phyloP scores from a whole-genome alignment of 2,113 vertebrate species.

The Struthio camelus region DNA sequence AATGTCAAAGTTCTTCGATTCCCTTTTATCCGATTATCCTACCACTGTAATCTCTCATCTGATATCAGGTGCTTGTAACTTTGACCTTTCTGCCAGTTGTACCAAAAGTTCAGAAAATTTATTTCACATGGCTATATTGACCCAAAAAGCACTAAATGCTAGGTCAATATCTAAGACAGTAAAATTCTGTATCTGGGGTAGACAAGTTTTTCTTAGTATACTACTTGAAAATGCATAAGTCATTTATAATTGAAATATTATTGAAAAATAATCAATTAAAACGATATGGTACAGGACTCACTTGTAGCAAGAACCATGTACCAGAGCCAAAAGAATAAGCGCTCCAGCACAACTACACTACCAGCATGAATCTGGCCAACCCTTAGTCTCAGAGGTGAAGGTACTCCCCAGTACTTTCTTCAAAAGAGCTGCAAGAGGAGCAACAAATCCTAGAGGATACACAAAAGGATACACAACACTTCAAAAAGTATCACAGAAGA shows the following conservation, averaged over 20 bases:
- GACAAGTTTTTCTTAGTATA: not conserved
- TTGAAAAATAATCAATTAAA: not conserved
- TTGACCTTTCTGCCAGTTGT: slow-evolving; percentile 54
- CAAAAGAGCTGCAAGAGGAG: not conserved
- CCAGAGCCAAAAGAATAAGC: not conserved
- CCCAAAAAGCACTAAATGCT: not conserved
- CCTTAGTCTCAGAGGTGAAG: not conserved
- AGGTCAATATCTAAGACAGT: not conserved
- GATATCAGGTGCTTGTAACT: slow-evolving; percentile 60
- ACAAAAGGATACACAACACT: not conserved
- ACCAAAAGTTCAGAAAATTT: not conserved
- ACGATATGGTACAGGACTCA: not conserved
- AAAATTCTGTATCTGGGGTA: not conserved
- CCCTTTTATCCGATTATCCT: slow-evolving; percentile 62
- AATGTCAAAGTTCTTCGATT: slow-evolving; percentile 52
- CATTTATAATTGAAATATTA: not conserved
- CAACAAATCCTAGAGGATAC: too few species aligned
- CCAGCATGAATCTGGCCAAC: rapidly evolving
- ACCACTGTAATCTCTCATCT: slow-evolving; percentile 18
- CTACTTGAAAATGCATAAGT: not conserved
- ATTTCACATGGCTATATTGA: not conserved
- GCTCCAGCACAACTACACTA: not conserved
- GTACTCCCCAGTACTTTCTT: not conserved
- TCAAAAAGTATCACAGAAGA: not conserved
- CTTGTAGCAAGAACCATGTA: not conserved